Evolutionary conservation across 53 echinoderm and acorn worm species (phyloP).

Genomic region (Apostichopus leukothele): DNA sequence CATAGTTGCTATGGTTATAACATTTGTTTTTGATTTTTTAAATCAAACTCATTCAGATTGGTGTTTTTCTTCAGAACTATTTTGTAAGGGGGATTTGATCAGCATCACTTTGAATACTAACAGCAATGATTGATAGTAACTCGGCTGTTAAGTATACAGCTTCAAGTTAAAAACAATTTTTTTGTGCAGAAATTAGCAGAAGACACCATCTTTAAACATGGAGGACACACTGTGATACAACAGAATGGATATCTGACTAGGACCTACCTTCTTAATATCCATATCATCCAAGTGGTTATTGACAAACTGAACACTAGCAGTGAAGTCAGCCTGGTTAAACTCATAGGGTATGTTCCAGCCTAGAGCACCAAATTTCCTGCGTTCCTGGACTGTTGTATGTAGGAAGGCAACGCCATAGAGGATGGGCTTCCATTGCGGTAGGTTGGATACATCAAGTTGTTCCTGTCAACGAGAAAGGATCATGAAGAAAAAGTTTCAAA

Average conservation of each 20-base stretch:
- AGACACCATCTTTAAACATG: no score
- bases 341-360: conserved; percentile 99
- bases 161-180: no score
- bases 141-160: no score
- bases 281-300: conserved; percentile 98
- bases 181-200: no score
- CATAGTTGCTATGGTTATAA: no score
- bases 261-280: conserved; percentile 87
- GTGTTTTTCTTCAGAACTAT: no score
- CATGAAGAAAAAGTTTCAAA: not conserved
- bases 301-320: conserved; percentile 91
- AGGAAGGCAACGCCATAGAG: conserved; percentile 97
- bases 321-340: conserved; percentile 99
- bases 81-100: no score
- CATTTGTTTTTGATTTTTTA: no score
- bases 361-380: conserved; percentile 94
- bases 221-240: no score
- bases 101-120: no score
- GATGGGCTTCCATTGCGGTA: conserved; percentile 93
- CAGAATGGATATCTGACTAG: not conserved
- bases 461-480: conserved; percentile 53
- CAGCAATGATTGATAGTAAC: no score
- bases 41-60: no score
- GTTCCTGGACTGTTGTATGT: conserved; percentile 98
- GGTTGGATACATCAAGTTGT: conserved; percentile 93